Evolutionary conservation across 2,888 invertebrate species (phyloP).

Genomic region (Quadriops clusia): DNA sequence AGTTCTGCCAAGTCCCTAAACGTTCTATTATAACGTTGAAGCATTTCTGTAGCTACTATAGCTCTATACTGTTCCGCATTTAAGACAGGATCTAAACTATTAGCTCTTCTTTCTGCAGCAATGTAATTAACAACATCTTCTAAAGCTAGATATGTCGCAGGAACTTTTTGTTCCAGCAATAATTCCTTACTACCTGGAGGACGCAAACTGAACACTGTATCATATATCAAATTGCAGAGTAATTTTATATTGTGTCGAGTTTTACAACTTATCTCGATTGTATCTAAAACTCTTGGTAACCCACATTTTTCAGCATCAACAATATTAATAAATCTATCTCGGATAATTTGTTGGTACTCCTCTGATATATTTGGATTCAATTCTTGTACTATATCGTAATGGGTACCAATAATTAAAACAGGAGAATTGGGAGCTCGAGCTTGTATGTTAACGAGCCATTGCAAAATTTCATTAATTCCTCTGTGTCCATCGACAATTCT

Average conservation of each 20-base stretch:
- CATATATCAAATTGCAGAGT: conserved; percentile 84
- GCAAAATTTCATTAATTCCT: conserved; percentile 80
- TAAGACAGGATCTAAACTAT: conserved; percentile 69
- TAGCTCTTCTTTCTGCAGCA: conserved; percentile 59
- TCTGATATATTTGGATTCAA: conserved; percentile 50
- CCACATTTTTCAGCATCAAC: conserved; percentile 95
- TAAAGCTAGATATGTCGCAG: conserved; percentile 87
- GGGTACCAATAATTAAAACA: conserved; percentile 92
- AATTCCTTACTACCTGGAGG: conserved; percentile 86
- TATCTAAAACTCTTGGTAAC: conserved; percentile 83
- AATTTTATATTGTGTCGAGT: conserved; percentile 81
- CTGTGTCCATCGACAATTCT: conserved; percentile 81
- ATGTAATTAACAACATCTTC: conserved; percentile 84
- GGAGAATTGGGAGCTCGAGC: conserved; percentile 91
- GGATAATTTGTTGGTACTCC: conserved; percentile 76
- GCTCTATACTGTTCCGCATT: conserved; percentile 65
- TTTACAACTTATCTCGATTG: conserved; percentile 83
- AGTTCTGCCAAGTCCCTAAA: conserved; percentile 85
- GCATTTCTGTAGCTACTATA: conserved; percentile 51
- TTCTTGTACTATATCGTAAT: conserved; percentile 76
- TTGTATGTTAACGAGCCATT: conserved; percentile 94
- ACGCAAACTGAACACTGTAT: conserved; percentile 81
- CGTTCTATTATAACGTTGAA: conserved; percentile 54
- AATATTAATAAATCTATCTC: conserved; percentile 80
- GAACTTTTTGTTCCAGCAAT: conserved; percentile 85